A percentile compares a stretch with the other conserved stretches of the same genome.
Conservation (phyloP, 2,113 vertebrate genomes). For the Hyperoodon ampullatus region DNA sequence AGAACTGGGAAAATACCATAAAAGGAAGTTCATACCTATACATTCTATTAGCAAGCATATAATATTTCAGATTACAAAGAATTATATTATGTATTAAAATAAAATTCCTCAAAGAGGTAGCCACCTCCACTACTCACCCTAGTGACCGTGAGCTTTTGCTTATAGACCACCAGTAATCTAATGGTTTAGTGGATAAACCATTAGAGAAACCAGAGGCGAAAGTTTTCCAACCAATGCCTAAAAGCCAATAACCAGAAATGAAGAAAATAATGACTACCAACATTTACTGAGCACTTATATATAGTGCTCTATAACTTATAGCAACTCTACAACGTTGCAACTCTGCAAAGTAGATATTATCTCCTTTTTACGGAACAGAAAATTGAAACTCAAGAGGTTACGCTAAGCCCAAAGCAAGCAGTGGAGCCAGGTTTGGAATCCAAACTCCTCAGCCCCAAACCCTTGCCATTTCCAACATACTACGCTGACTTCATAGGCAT, state of each 20-base stretch:
- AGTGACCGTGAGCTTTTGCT: conserved; percentile 7
- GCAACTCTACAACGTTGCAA: neutral
- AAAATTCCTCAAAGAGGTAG: neutral
- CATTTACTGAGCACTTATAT: neutral
- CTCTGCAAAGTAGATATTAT: neutral
- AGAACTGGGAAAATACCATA: neutral
- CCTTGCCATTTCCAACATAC: neutral
- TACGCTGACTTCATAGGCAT: neutral
- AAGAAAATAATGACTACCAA: neutral
- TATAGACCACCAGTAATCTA: neutral
- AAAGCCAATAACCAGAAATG: conserved; percentile 46
- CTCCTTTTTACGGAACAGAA: neutral
- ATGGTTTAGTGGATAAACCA: neutral
- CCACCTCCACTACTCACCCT: neutral
- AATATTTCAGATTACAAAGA: neutral
- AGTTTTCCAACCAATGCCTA: conserved; percentile 22
- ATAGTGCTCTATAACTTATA: too few relatives aligned
- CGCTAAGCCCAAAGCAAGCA: conserved; percentile 5
- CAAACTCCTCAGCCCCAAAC: neutral
- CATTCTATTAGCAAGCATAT: neutral
- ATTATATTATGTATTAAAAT: conserved; percentile 48
- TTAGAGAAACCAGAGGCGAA: neutral
- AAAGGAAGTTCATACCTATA: neutral
- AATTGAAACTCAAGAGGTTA: conserved; percentile 10
- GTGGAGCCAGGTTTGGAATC: neutral